Evolutionary conservation across 2,888 invertebrate species (phyloP).

Genomic region (Oligia latruncula): DNA sequence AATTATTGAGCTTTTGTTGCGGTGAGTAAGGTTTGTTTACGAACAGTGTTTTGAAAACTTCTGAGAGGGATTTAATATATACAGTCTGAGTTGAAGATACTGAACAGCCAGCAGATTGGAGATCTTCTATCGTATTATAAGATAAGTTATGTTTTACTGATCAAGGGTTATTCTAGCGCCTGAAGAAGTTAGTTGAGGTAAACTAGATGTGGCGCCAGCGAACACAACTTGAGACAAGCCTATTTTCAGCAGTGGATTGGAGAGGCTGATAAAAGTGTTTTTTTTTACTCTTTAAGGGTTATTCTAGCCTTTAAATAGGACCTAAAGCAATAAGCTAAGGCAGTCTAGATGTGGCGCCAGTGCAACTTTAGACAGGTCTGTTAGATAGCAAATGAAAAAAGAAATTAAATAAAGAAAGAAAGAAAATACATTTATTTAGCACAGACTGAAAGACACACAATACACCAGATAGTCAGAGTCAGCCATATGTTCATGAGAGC

Average conservation of each 20-base stretch:
- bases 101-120: neutral
- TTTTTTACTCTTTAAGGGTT: no score
- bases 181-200: neutral
- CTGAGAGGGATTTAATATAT: neutral
- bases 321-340: no score
- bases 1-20: conserved; percentile 54
- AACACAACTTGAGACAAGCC: neutral
- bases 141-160: neutral
- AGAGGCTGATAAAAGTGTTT: rapidly evolving
- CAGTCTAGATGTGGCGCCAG: no score
- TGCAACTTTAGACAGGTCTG: no score
- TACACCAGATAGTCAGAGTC: no score
- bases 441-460: no score
- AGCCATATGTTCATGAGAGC: neutral
- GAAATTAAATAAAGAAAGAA: neutral
- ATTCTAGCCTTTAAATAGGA: no score
- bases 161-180: neutral
- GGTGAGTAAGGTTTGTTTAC: conserved; percentile 24
- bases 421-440: no score
- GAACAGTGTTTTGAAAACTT: neutral
- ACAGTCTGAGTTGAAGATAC: neutral
- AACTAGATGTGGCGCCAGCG: neutral
- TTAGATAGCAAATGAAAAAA: no score
- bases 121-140: neutral
- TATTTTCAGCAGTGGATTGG: neutral